Percentiles rank a stretch among this genome's conserved stretches.
These are phyloP conservation scores for Aricia artaxerxes DNA, from an alignment of 2,888 invertebrate genomes.

Conservation along the genomic window DNA sequence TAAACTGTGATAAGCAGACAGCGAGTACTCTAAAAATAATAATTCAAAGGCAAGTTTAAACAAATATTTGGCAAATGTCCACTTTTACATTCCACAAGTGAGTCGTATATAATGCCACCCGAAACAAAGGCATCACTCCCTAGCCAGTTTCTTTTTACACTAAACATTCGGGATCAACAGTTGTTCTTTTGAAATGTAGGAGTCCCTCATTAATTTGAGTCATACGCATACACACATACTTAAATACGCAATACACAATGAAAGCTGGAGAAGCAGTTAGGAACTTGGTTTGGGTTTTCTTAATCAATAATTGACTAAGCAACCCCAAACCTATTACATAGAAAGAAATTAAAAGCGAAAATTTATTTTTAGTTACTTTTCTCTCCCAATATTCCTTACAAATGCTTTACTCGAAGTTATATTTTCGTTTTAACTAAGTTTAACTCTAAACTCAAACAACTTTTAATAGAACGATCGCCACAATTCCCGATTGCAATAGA, in stretches of 20 bases:
- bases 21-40: neutral
- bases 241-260: neutral
- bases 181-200: neutral
- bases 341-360: too few relatives aligned
- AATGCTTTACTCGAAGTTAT: neutral
- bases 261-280: neutral
- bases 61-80: slow-evolving; percentile 26
- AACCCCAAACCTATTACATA: too few relatives aligned
- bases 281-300: neutral
- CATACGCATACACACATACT: neutral
- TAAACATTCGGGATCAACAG: slow-evolving; percentile 6
- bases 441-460: neutral
- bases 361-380: neutral
- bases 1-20: neutral
- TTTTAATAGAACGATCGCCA: slow-evolving; percentile 13
- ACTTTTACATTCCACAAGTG: slow-evolving; percentile 27
- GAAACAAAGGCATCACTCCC: slow-evolving; percentile 18
- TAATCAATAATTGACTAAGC: too few relatives aligned
- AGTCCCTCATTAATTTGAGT: neutral
- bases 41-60: slow-evolving; percentile 4
- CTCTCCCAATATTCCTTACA: neutral
- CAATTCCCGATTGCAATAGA: slow-evolving; percentile 6
- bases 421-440: neutral
- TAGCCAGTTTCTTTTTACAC: slow-evolving; percentile 19
- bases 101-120: slow-evolving; percentile 13